phyloP scores from a whole-genome alignment of 2,888 invertebrate species.

The Labia minor region DNA sequence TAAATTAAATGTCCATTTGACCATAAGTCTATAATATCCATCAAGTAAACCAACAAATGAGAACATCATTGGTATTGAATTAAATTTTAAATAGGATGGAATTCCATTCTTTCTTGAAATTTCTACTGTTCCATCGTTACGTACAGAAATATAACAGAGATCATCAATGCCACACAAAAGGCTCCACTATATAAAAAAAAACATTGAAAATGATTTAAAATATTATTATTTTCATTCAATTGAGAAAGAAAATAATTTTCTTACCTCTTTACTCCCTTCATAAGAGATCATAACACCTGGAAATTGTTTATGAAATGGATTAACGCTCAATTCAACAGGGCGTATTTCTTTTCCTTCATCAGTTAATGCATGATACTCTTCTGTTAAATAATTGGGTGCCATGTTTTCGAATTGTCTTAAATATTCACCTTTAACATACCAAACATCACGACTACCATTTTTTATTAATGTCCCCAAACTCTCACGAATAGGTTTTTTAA shows the following conservation, averaged over 20 bases:
- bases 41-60: constrained; percentile 74
- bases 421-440: constrained; percentile 67
- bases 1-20: constrained; percentile 84
- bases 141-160: constrained; percentile 67
- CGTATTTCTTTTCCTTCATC: constrained; percentile 43
- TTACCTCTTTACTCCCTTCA: constrained; percentile 52
- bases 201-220: neutral
- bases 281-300: constrained; percentile 58
- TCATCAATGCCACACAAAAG: constrained; percentile 72
- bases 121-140: constrained; percentile 57
- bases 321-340: constrained; percentile 45
- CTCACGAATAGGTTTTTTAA: constrained; percentile 62
- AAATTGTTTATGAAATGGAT: constrained; percentile 50
- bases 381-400: constrained; percentile 71
- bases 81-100: constrained; percentile 62
- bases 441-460: constrained; percentile 43
- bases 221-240: neutral
- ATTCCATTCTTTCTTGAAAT: constrained; percentile 67
- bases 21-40: constrained; percentile 76
- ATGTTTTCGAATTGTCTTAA: constrained; percentile 67
- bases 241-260: too few relatives aligned
- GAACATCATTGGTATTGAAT: constrained; percentile 51
- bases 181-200: constrained; percentile 46
- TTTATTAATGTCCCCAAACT: constrained; percentile 47
- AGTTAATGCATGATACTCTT: constrained; percentile 57